A percentile compares a stretch with the other conserved stretches of the same genome.
Evolutionary conservation across 2,888 invertebrate genomes (phyloP).

Genomic region (Emmelina monodactyla): DNA sequence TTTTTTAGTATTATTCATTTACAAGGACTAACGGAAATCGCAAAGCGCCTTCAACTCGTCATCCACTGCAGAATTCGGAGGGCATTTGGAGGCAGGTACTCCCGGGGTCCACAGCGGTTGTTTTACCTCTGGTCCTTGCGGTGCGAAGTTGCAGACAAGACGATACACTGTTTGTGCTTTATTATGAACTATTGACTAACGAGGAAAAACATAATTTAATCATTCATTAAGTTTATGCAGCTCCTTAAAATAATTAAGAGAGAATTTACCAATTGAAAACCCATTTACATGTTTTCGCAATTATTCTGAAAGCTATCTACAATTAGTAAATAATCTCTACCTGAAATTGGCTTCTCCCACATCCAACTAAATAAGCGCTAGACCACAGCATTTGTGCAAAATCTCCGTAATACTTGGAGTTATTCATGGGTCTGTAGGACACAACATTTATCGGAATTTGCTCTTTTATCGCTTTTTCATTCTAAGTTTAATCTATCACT

Average conservation of each 20-base stretch:
- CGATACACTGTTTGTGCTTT: too few relatives aligned
- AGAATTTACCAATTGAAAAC: too few relatives aligned
- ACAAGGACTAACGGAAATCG: slow-evolving; percentile 33
- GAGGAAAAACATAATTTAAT: too few relatives aligned
- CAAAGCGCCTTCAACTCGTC: slow-evolving; percentile 26
- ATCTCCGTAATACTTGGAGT: slow-evolving; percentile 30
- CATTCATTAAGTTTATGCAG: background rate
- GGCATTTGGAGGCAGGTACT: slow-evolving; percentile 31
- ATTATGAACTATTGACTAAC: too few relatives aligned
- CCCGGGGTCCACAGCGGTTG: slow-evolving; percentile 34
- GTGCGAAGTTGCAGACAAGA: slow-evolving; percentile 49
- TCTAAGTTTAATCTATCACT: too few relatives aligned
- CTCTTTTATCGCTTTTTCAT: too few relatives aligned
- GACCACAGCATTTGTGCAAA: slow-evolving; percentile 51
- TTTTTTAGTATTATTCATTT: too few relatives aligned
- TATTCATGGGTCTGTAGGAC: slow-evolving; percentile 21
- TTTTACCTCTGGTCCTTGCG: slow-evolving; percentile 28
- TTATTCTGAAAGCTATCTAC: too few relatives aligned
- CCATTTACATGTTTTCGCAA: too few relatives aligned
- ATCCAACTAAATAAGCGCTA: slow-evolving; percentile 47
- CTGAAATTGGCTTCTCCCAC: slow-evolving; percentile 49
- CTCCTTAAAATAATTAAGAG: background rate
- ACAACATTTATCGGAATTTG: too few relatives aligned
- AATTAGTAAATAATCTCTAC: too few relatives aligned
- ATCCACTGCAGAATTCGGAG: slow-evolving; percentile 27